These are phyloP conservation scores for Orientallactaga bullata DNA, from an alignment of 2,113 vertebrate genomes.

Conservation along the genomic window DNA sequence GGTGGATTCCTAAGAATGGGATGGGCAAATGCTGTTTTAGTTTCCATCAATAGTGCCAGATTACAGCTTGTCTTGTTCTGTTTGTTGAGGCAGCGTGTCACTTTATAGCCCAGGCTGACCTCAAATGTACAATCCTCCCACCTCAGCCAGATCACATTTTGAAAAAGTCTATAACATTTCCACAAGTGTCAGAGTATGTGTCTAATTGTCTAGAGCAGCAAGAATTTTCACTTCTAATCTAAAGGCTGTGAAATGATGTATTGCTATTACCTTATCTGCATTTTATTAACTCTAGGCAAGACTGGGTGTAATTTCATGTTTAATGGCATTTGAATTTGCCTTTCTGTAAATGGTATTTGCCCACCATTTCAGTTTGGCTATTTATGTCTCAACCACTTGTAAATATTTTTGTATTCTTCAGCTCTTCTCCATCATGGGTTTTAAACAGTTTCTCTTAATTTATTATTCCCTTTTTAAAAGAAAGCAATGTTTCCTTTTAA, in stretches of 20 bases:
- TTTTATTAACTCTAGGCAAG: background rate
- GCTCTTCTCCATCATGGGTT: background rate
- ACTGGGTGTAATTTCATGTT: background rate
- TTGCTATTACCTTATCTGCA: background rate
- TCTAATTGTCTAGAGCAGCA: background rate
- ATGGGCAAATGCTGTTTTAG: background rate
- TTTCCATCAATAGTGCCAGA: background rate
- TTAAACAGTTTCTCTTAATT: background rate
- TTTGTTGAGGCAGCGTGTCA: background rate
- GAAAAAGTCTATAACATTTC: background rate
- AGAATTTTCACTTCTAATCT: background rate
- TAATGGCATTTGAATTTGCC: background rate
- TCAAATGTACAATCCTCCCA: background rate
- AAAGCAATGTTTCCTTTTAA: too few relatives aligned
- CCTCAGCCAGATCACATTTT: background rate
- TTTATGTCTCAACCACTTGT: background rate
- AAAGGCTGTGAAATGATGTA: background rate
- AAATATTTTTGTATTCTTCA: background rate
- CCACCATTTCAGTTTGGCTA: background rate
- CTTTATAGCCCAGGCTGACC: background rate
- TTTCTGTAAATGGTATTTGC: background rate
- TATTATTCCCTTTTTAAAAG: background rate
- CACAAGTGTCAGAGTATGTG: background rate
- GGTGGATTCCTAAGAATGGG: background rate
- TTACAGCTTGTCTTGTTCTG: background rate